These are phyloP conservation scores for Tetramorium parvispinum DNA, from an alignment of 1,140 invertebrate genomes.

Conservation along the genomic window DNA sequence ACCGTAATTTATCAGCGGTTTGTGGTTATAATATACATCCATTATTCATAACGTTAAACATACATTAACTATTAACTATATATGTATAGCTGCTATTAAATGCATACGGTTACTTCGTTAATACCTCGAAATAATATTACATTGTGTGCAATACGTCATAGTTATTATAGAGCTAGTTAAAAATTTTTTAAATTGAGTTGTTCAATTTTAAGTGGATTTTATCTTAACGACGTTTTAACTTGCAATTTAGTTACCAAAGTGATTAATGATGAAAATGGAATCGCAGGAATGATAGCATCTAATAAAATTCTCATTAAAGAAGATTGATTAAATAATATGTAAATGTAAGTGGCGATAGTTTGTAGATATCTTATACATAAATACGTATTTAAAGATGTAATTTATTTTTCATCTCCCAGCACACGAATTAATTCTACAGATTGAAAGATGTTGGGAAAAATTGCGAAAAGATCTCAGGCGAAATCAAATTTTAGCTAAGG, in stretches of 20 bases:
- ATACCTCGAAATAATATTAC: constrained; percentile 3
- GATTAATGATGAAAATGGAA: not conserved
- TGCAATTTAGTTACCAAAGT: constrained; percentile 3
- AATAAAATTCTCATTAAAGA: constrained; percentile 24
- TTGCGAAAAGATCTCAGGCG: not conserved
- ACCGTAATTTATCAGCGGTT: constrained; percentile 48
- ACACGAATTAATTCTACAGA: not conserved
- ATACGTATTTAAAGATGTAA: constrained; percentile 16
- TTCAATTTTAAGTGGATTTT: constrained; percentile 10
- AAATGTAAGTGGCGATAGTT: not conserved
- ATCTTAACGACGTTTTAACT: not conserved
- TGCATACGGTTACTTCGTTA: not conserved
- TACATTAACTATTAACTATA: constrained; percentile 41
- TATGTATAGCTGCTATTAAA: constrained; percentile 7
- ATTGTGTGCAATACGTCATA: not conserved
- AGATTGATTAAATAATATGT: constrained; percentile 24
- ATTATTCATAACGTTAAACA: constrained; percentile 38
- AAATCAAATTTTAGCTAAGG: constrained; percentile 11
- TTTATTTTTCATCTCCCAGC: not conserved
- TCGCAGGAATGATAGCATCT: not conserved
- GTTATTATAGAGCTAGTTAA: not conserved
- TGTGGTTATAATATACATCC: constrained; percentile 29
- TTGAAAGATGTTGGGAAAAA: not conserved
- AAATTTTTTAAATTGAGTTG: constrained; percentile 4
- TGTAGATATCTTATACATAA: not conserved